These are phyloP conservation scores for Latheticus oryzae DNA, from an alignment of 2,888 invertebrate species.

Conservation along the genomic window DNA sequence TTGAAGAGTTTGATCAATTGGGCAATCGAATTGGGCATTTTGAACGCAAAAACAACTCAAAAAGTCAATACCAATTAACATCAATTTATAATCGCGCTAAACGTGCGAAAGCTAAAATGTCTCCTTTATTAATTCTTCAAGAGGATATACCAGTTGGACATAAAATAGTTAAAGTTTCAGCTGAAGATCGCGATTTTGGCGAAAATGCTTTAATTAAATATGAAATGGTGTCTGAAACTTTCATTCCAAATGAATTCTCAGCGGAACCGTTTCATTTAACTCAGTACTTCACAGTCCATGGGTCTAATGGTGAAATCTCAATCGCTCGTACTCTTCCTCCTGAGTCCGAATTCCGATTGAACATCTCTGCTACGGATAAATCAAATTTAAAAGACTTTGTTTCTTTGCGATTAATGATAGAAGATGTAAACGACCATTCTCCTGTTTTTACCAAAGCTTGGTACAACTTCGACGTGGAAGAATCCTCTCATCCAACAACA, in stretches of 20 bases:
- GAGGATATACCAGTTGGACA: constrained; percentile 80
- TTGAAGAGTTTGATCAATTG: constrained; percentile 73
- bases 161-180: constrained; percentile 76
- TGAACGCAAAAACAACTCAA: constrained; percentile 59
- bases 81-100: constrained; percentile 54
- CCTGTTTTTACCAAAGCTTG: constrained; percentile 85
- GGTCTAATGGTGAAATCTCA: constrained; percentile 79
- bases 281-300: constrained; percentile 81
- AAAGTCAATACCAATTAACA: constrained; percentile 54
- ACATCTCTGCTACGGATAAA: constrained; percentile 81
- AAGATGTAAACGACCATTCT: constrained; percentile 86
- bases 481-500: constrained; percentile 79
- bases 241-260: constrained; percentile 69
- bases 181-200: constrained; percentile 79
- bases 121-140: constrained; percentile 76
- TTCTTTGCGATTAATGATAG: constrained; percentile 77
- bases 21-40: constrained; percentile 67
- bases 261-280: constrained; percentile 68
- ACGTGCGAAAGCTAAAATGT: constrained; percentile 54
- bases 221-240: constrained; percentile 76
- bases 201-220: constrained; percentile 79
- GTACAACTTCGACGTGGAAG: constrained; percentile 85
- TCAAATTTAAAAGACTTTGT: constrained; percentile 80
- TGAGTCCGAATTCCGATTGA: constrained; percentile 80
- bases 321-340: constrained; percentile 78